Base-by-base conservation (phyloP, 2,888 invertebrate species). In the Ephialtes manifestator region DNA sequence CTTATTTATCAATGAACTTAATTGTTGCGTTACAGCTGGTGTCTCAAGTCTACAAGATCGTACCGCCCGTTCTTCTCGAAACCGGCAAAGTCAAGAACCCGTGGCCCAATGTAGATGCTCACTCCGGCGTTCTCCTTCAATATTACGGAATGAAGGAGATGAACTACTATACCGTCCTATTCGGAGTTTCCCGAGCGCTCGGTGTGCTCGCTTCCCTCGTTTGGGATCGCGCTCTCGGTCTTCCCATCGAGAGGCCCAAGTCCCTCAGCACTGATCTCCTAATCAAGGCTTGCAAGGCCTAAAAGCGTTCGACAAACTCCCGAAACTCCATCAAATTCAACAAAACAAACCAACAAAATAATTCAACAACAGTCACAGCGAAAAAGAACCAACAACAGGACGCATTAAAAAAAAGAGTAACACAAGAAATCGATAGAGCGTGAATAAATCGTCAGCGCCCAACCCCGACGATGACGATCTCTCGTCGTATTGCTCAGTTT, bases 31-130 rank as follows among this genome's bases (percentile, higher is more conserved):
- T 95, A 11, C 94, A 96, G 95, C 95, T 99, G 91, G 99, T 99
- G 28, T 97, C 98, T 1, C 97, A 97, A 91, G 95, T 99, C 8
- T 99, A 98, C 96, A 98, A 98, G 94, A 96, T 99, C 74, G 98
- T 98, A 67, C 99, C 99, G 0, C 97, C 98, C 89, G 97, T 99
- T 92, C 97, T 99, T 63, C 96, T 97, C 90, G 98, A 98, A 94
- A 97, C 98, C 89, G 99, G 99, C 92, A 99, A 99, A 95, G 98
- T 98, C 84, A 98, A 98, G 96, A 99, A 99, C 96, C 99, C 99
- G 86, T 99, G 99, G 99, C 99, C 99, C 89, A 99, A 99, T 94
- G 99, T 99, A 90, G 99, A 99, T 95, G 98, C 99, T 28, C 99
- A 99, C 95, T 98, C 98, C 88, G 99, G 99, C 88, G 98, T 93